Conservation (phyloP, 2,113 vertebrate genomes). For the Melanostigma gelatinosum region DNA sequence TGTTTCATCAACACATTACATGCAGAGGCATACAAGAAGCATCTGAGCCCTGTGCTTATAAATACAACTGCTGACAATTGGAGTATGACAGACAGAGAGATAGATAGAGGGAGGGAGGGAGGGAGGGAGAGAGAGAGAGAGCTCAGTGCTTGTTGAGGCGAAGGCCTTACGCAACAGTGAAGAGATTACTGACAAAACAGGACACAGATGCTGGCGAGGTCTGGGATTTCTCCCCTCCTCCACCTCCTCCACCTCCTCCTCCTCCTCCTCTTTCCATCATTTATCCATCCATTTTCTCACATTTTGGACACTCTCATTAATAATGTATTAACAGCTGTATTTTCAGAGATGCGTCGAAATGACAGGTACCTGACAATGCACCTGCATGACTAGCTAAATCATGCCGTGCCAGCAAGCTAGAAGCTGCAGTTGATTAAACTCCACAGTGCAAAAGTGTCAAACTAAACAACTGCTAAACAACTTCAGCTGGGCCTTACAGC, state of each 20-base stretch:
- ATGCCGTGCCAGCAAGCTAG: background rate
- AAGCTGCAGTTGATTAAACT: background rate
- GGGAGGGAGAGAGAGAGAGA: conserved; percentile 22
- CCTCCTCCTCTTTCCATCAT: conserved; percentile 32
- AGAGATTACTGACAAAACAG: conserved; percentile 77
- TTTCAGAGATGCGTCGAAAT: conserved; percentile 33
- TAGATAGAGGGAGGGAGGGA: conserved; percentile 9
- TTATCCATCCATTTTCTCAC: conserved; percentile 36
- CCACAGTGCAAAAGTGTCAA: background rate
- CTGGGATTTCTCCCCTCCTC: conserved; percentile 48
- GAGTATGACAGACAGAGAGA: conserved; percentile 3
- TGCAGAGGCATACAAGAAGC: background rate
- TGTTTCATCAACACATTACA: conserved; percentile 63
- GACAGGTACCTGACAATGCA: conserved; percentile 24
- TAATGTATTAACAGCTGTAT: conserved; percentile 50
- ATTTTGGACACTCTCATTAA: conserved; percentile 39
- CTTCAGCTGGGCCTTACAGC: background rate
- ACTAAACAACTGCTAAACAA: background rate
- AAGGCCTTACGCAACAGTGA: conserved; percentile 70
- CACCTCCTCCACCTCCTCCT: conserved; percentile 5
- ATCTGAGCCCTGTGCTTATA: conserved; percentile 4
- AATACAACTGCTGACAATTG: conserved; percentile 13
- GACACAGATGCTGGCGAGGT: conserved; percentile 68
- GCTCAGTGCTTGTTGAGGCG: conserved; percentile 49
- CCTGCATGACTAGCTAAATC: background rate